Base-by-base conservation (phyloP, 2,888 invertebrate genomes). In the Melitaea athalia region DNA sequence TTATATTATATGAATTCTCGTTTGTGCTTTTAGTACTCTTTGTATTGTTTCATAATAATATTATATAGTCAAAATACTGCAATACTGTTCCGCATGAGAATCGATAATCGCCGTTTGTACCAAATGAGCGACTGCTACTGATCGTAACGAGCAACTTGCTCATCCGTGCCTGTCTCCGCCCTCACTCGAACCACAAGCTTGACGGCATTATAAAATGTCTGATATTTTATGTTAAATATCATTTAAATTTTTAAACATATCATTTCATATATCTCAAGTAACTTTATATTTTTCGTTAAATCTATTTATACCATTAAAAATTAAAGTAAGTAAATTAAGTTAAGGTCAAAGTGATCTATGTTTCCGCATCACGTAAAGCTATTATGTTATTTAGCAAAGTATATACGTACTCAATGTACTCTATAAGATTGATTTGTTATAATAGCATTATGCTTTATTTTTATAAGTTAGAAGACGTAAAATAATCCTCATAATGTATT, bases 111-210 rank as follows among this genome's bases (percentile, higher is more conserved):
- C n/a, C 38, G 62, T 49, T 33, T 15, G 57, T 57, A 57, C 57
- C 57, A 38, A 57, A 57, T 57, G 38, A 17, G 57, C 33, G 1
- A 33, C 38, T 57, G 61, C 57, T 57, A 57, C 49, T 49, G 43
- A 61, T 57, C 42, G 33, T 59, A 63, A 5, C 38, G 38, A 38
- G 38, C 31, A 50, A 59, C 50, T 47, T 55, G 62, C 61, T 38
- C 64, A 61, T 49, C 55, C 61, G 89, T 90, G 77, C 86, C 88
- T 85, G 84, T 77, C 85, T 76, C 83, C 83, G 86, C 78, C 82
- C 80, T 87, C 88, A 79, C 87, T 84, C 50, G 45, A 31, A 33
- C 6, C 33, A 55, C 33, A 31, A 53, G 10, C 8, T 33, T 33
- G 31, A 57, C 42, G 57, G 57, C 57, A 57, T 15, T 42, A 42